phyloP scores from a whole-genome alignment of 2,797 vertebrate genomes.

The Acanthis flammea region DNA sequence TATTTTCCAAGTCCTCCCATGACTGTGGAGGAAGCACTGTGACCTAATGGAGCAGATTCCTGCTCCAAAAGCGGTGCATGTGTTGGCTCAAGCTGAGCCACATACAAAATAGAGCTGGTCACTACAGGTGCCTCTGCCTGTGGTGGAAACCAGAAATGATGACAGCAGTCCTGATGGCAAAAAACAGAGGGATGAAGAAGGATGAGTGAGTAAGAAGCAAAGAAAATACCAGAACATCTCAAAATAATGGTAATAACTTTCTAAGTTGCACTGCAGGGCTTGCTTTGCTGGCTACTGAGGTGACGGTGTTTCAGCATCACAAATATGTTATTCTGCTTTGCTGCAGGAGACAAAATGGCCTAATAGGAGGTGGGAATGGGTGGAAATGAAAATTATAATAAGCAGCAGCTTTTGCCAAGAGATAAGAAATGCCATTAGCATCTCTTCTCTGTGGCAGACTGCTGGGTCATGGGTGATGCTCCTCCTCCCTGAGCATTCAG shows the following conservation, averaged over 20 bases:
- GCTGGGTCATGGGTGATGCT: background rate
- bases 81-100: accelerated
- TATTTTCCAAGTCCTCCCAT: background rate
- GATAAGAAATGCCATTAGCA: conserved; percentile 7
- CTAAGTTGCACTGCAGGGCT: background rate
- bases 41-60: background rate
- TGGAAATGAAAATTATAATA: background rate
- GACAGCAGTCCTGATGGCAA: background rate
- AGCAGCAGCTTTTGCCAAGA: conserved; percentile 12
- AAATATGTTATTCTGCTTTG: background rate
- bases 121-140: background rate
- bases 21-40: background rate
- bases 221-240: background rate
- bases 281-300: background rate
- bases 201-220: background rate
- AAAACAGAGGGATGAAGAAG: background rate
- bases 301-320: background rate
- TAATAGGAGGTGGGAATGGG: background rate
- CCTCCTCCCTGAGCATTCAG: background rate
- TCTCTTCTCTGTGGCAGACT: background rate
- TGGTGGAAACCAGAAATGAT: background rate
- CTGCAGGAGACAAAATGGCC: background rate
- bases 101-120: background rate
- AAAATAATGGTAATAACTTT: background rate
- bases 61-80: background rate